A percentile compares a stretch with the other conserved stretches of the same genome.
Conservation (phyloP, 1,140 invertebrate species). For the Drosophila obscura region DNA sequence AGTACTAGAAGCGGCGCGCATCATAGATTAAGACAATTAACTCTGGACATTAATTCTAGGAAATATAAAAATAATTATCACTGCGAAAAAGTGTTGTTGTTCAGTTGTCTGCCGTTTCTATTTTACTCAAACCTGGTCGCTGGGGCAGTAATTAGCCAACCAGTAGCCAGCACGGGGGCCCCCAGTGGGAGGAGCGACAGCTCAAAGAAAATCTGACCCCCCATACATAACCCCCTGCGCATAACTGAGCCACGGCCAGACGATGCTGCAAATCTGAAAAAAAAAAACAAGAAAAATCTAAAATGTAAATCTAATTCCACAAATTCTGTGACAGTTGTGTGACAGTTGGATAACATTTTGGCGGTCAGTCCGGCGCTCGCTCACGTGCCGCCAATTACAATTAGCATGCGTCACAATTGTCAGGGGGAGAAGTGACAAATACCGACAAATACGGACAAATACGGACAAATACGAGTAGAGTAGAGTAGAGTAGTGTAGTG, state of each 20-base stretch:
- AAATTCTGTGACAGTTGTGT: not conserved
- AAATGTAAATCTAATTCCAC: not conserved
- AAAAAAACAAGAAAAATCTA: not conserved
- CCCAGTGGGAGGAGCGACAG: conserved; percentile 19
- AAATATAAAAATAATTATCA: conserved; percentile 56
- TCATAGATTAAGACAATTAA: conserved; percentile 44
- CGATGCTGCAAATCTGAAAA: conserved; percentile 1
- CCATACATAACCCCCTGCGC: not conserved
- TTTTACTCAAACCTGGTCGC: conserved; percentile 8
- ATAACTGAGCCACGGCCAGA: conserved; percentile 41
- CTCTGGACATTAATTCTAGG: conserved; percentile 46
- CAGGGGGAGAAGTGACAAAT: conserved; percentile 31
- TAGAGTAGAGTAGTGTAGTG: too few species aligned
- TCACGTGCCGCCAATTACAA: conserved; percentile 51
- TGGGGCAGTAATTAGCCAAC: conserved; percentile 9
- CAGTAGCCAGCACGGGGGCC: too few species aligned
- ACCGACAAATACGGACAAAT: conserved; percentile 5
- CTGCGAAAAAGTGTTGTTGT: not conserved
- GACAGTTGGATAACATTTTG: not conserved
- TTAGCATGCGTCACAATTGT: conserved; percentile 48
- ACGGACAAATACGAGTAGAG: too few species aligned
- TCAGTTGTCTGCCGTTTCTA: not conserved
- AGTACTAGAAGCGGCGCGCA: not conserved
- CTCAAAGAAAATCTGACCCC: conserved; percentile 12
- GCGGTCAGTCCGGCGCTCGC: not conserved